A percentile compares a stretch with the other conserved stretches of the same genome.
These are phyloP conservation scores for Neogobius melanostomus DNA, from an alignment of 2,113 vertebrate species.

Conservation along the genomic window DNA sequence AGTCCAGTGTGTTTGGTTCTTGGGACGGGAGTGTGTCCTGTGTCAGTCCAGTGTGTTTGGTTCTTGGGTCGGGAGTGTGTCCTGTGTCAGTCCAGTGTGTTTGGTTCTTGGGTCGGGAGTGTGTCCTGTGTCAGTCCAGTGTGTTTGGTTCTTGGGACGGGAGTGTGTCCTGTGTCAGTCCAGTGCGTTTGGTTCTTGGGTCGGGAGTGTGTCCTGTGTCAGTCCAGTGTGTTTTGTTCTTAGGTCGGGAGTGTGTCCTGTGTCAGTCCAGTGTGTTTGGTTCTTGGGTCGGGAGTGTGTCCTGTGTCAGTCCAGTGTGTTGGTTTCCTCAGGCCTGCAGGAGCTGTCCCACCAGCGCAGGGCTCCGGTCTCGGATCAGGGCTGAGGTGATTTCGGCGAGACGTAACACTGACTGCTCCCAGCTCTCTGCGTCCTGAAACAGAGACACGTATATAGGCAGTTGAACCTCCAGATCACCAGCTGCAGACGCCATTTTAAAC, in stretches of 20 bases:
- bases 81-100: no score
- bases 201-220: background rate
- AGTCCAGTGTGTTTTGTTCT: background rate
- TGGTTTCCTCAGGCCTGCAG: conserved; percentile 64
- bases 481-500: background rate
- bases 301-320: background rate
- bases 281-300: background rate
- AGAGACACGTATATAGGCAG: background rate
- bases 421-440: conserved; percentile 57
- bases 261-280: background rate
- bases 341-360: conserved; percentile 73
- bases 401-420: conserved; percentile 61
- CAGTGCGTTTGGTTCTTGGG: background rate
- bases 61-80: no score
- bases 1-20: no score
- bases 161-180: no score
- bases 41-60: no score
- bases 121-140: no score
- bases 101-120: no score
- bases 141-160: no score
- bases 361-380: conserved; percentile 71
- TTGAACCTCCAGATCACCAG: background rate
- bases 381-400: conserved; percentile 57
- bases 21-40: no score
- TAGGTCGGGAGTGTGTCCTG: background rate